Evolutionary conservation across 2,797 vertebrate species (phyloP).

Genomic region (Tarsius wallacei): DNA sequence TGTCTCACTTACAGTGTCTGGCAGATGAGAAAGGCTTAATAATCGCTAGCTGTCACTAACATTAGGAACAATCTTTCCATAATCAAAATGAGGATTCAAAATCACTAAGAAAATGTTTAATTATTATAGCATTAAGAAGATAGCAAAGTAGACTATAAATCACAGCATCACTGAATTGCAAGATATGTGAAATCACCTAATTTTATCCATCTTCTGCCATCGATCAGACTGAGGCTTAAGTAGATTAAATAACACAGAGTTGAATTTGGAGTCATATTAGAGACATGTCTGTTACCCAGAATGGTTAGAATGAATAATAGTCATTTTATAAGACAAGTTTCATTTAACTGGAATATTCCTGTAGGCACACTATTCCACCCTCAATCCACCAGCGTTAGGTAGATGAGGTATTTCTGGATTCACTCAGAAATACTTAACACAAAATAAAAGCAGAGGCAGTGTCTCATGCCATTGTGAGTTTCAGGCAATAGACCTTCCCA

Average conservation of each 20-base stretch:
- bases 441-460: background rate
- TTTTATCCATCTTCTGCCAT: background rate
- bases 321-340: background rate
- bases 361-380: background rate
- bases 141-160: background rate
- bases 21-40: background rate
- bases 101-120: background rate
- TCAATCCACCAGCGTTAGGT: background rate
- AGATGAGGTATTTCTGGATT: background rate
- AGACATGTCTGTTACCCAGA: background rate
- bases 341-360: constrained; percentile 22
- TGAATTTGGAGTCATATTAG: background rate
- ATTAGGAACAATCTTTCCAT: background rate
- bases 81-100: background rate
- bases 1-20: background rate
- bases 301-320: background rate
- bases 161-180: background rate
- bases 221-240: background rate
- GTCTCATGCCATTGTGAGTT: background rate
- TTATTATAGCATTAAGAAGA: background rate
- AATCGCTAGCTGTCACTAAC: background rate
- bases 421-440: background rate
- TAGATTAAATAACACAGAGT: background rate
- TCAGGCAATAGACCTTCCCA: background rate
- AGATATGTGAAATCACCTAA: background rate